These are phyloP conservation scores for Orthosia gothica DNA, from an alignment of 2,888 invertebrate genomes.

Conservation along the genomic window DNA sequence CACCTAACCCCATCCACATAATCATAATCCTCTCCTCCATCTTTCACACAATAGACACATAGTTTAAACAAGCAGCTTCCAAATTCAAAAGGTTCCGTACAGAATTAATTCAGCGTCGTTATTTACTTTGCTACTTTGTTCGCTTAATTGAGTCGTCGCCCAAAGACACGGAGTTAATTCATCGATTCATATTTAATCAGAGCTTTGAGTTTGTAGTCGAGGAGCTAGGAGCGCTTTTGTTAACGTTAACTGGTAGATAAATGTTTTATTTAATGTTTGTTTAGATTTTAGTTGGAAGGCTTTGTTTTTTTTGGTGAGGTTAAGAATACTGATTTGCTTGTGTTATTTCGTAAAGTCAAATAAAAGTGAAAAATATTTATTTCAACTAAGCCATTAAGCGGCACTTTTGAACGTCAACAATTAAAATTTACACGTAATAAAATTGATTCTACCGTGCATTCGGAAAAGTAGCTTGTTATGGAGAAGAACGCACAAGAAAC, in stretches of 20 bases:
- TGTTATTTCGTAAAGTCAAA: no score
- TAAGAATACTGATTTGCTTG: neutral
- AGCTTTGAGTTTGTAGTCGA: constrained; percentile 65
- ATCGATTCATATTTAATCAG: constrained; percentile 90
- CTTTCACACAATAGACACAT: constrained; percentile 68
- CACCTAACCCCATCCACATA: constrained; percentile 19
- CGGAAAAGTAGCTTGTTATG: no score
- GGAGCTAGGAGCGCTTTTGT: constrained; percentile 48
- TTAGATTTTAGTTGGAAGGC: constrained; percentile 39
- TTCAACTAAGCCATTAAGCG: no score
- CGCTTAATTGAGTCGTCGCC: constrained; percentile 89
- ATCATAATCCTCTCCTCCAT: constrained; percentile 42
- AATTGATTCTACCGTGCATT: no score
- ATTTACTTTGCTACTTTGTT: constrained; percentile 90
- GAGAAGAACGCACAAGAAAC: no score
- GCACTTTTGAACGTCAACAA: no score
- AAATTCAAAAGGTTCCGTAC: constrained; percentile 78
- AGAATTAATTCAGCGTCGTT: constrained; percentile 88
- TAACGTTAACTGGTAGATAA: constrained; percentile 24
- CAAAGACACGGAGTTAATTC: constrained; percentile 90
- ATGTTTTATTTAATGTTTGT: constrained; percentile 42
- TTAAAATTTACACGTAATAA: no score
- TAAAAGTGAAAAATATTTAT: no score
- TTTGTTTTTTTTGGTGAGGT: neutral
- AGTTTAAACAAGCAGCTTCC: constrained; percentile 83